These are phyloP conservation scores for Drosophila vallismaia DNA, from an alignment of 2,888 invertebrate species.

Conservation along the genomic window DNA sequence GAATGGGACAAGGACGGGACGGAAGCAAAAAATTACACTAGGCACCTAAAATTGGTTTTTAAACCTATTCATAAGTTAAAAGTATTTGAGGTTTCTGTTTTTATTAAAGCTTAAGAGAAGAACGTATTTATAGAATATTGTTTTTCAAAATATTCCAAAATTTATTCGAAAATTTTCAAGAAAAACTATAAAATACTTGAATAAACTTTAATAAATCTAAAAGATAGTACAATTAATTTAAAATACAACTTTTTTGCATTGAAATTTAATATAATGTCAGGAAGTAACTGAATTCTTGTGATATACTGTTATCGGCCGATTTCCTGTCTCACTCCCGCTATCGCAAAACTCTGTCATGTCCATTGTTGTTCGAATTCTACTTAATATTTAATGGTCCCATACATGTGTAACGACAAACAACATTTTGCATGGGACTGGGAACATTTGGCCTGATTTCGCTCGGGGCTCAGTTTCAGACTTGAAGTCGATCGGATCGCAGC, in stretches of 20 bases:
- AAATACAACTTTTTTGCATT: neutral
- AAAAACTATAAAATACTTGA: no score
- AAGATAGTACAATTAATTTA: neutral
- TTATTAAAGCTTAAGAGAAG: no score
- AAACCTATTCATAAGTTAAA: no score
- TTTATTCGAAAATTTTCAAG: no score
- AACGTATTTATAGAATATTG: no score
- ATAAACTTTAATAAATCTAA: no score
- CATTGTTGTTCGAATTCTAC: constrained; percentile 53
- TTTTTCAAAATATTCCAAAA: no score
- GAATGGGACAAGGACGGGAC: neutral
- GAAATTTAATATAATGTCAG: neutral
- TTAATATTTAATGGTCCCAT: constrained; percentile 47
- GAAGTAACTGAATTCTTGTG: constrained; percentile 6
- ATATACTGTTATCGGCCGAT: constrained; percentile 31
- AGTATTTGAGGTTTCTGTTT: no score
- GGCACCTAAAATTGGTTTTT: neutral
- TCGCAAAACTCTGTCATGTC: constrained; percentile 53
- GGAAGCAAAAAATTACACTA: constrained; percentile 11
- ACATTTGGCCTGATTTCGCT: constrained; percentile 57
- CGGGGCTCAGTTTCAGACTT: constrained; percentile 59
- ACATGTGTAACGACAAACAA: constrained; percentile 46
- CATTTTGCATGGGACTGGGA: constrained; percentile 63
- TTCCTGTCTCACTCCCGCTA: constrained; percentile 43
- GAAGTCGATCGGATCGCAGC: constrained; percentile 52